phyloP scores from a whole-genome alignment of 1,140 invertebrate species.

The Pinna nobilis region DNA sequence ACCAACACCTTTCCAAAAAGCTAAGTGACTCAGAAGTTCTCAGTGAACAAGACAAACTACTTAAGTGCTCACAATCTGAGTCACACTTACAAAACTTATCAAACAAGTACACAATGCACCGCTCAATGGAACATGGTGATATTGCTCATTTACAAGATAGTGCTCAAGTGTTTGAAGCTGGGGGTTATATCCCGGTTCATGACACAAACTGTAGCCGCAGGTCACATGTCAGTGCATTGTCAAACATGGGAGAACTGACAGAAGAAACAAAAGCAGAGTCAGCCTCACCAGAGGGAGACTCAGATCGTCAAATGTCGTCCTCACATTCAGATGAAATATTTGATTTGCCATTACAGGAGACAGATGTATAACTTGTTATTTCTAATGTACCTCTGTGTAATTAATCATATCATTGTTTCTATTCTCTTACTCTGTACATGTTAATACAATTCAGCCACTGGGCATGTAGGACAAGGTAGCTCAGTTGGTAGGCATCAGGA shows the following conservation, averaged over 20 bases:
- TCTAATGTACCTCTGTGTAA: too few relatives aligned
- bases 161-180: conserved; percentile 48
- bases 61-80: conserved; percentile 47
- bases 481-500: too few relatives aligned
- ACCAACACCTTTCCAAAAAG: background rate
- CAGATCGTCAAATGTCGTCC: conserved; percentile 39
- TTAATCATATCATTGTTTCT: too few relatives aligned
- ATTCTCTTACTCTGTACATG: too few relatives aligned
- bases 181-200: conserved; percentile 25
- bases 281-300: conserved; percentile 33
- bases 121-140: conserved; percentile 55
- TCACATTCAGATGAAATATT: conserved; percentile 50
- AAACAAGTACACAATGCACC: conserved; percentile 45
- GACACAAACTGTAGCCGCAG: conserved; percentile 29
- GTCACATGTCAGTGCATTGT: conserved; percentile 8
- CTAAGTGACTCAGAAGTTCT: background rate
- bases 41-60: background rate
- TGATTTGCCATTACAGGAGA: conserved; percentile 47
- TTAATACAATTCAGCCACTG: too few relatives aligned
- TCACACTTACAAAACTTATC: conserved; percentile 47
- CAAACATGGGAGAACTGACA: background rate
- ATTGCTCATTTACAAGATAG: conserved; percentile 53
- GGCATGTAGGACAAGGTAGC: too few relatives aligned
- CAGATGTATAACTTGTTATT: conserved; percentile 36
- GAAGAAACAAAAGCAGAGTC: conserved; percentile 4